Evolutionary conservation across 64 coral and sea anemone species (phyloP), one percentile per base, ranked within the genome.

Genomic region (Trachythela sp.): DNA sequence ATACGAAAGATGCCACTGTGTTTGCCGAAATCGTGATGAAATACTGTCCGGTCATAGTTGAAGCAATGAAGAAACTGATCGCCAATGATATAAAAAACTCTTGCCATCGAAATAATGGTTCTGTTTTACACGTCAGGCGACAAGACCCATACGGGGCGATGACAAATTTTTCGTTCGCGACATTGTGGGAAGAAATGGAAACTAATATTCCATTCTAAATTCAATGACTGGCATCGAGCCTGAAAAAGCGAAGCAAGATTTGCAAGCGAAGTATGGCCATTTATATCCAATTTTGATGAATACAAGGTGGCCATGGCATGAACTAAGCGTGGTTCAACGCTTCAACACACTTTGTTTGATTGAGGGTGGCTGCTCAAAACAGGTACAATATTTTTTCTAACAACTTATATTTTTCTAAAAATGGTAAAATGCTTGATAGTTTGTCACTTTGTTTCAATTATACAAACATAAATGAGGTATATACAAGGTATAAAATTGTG

Each of bases 251-350:
- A 36, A 70, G 3, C 50, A 34, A 40, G 77, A 88, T 51, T 59
- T 92, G 2, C 48, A 48, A 84, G 86, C 84, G 38, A 92, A 92
- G 33, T 92, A 84, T 26, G 36, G 71, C 14, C 88, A 84, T 40
- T 59, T 88, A 2, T 84, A 92, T 51, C 88, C 91, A 0, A 88
- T 92, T 42, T 85, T 92, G 6, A 92, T 92, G 91, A 85, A 49
- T 72, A 86, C 77, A 77, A 48, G 91, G 39, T 92, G 91, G 91
- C 86, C 4, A n/a, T n/a, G 42, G 42, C 4, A 92, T 29, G 72
- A 92, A 64, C 86, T 92, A 30, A 88, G 9, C 29, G 70, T 88
- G 13, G 31, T 92, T 14, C 87, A 92, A 11, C 42, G 42, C 11
- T 45, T 45, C 4, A 45, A 45, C 42, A 45, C 42, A 45, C 42